Base-by-base conservation (phyloP, 2,797 vertebrate genomes). In the Bradypodion ventrale region DNA sequence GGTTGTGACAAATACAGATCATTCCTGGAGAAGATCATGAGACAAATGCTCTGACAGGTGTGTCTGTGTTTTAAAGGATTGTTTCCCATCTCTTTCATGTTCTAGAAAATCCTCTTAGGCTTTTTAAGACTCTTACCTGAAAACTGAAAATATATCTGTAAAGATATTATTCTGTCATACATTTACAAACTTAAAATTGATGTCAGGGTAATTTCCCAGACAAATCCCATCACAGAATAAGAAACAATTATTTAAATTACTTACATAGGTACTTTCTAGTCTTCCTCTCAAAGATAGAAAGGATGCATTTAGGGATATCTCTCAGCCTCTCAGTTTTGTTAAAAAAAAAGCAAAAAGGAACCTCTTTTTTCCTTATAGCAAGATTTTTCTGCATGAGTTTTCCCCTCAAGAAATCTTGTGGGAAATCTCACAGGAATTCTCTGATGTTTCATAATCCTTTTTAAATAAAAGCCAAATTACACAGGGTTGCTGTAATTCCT, bases 11-110 rank as follows among this genome's bases (percentile, higher is more conserved):
- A 93, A 65, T 7, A 2, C 35, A 81, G 27, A 84, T 46, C 75
- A 92, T 79, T 89, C 49, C 92, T 88, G 72, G 37, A 87, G 88
- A 94, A 87, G 63, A 85, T 56, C 86, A 82, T 25, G 63, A 29
- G 75, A 0, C 10, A 75, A 72, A 19, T 79, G 90, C 86, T 90
- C 90, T 44, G 29, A 19, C 35, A 66, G 19, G 83, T 37, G 35
- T n/a, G 8, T 10, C n/a, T 77, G 0, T 80, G 87, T 80, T 84
- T 85, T 32, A 75, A n/a, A 21, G 29, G 66, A 68, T 46, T 81
- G 84, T 90, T 90, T 88, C 87, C 46, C 77, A 89, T 60, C 84
- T 89, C 37, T 87, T 80, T 66, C 88, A 23, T 25, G 2, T 44
- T 79, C 90, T 92, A 4, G 82, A 90, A 92, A 90, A 90, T 49